These are phyloP conservation scores for Fragum sueziense DNA, from an alignment of 2,888 invertebrate genomes.

Conservation along the genomic window DNA sequence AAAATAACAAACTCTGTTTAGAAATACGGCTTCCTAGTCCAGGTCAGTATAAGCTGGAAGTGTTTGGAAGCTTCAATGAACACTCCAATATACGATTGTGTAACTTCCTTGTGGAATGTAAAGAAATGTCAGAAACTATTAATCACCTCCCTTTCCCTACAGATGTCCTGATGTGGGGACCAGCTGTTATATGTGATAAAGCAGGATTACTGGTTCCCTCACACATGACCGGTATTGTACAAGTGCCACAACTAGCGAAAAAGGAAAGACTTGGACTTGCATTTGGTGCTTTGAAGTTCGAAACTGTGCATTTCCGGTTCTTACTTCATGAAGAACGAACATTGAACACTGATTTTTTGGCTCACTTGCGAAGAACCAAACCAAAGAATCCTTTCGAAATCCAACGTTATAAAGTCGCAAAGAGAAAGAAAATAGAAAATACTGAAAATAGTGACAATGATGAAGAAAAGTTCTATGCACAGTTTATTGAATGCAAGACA, in stretches of 20 bases:
- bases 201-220: conserved; percentile 48
- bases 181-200: conserved; percentile 37
- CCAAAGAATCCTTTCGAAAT: not conserved
- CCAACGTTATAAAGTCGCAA: not conserved
- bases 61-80: conserved; percentile 35
- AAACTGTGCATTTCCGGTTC: conserved; percentile 7
- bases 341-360: conserved; percentile 27
- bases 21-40: conserved; percentile 50
- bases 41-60: conserved; percentile 46
- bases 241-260: not conserved
- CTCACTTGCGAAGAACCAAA: conserved; percentile 17
- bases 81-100: conserved; percentile 22
- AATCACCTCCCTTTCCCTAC: conserved; percentile 31
- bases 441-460: not conserved
- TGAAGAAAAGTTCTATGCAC: conserved; percentile 27
- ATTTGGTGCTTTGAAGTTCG: not conserved
- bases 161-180: conserved; percentile 50
- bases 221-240: conserved; percentile 34
- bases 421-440: not conserved
- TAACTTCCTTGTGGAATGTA: conserved; percentile 31
- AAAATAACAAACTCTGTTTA: conserved; percentile 42
- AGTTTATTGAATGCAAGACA: conserved; percentile 9
- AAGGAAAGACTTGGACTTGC: not conserved
- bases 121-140: conserved; percentile 9
- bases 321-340: conserved; percentile 38